Percentiles rank a stretch among this genome's conserved stretches.
Conservation (phyloP, 2,113 vertebrate genomes). For the Boulengeromyrus knoepffleri region DNA sequence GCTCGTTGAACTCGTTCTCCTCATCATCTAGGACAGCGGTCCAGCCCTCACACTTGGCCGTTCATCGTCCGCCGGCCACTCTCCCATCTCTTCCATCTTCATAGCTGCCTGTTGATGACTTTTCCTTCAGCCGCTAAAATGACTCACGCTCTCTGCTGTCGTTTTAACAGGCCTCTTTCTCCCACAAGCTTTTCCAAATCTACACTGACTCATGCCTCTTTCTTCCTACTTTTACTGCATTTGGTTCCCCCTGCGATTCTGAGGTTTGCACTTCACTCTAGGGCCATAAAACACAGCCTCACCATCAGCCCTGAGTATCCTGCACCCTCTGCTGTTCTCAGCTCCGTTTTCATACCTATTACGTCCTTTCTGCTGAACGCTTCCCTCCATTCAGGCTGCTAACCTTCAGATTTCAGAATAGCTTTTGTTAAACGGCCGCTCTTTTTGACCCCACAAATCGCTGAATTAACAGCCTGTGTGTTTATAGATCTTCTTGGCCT, state of each 20-base stretch:
- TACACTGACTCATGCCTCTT: conserved; percentile 9
- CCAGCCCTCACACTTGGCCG: background rate
- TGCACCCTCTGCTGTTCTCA: background rate
- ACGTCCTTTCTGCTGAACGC: background rate
- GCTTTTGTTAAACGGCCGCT: background rate
- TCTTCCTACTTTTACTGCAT: background rate
- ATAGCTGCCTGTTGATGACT: background rate
- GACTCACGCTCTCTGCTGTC: conserved; percentile 13
- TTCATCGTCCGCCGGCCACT: background rate
- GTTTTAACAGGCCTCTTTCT: background rate
- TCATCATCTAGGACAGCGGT: background rate
- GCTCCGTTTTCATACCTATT: background rate
- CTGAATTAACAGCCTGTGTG: conserved; percentile 1
- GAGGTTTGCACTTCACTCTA: background rate
- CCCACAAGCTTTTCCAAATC: conserved; percentile 13
- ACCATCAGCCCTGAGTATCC: background rate
- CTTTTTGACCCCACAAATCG: background rate
- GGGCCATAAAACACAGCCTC: background rate
- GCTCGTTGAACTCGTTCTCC: background rate
- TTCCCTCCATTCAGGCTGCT: background rate
- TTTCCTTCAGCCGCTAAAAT: conserved; percentile 3
- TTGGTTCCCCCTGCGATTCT: background rate
- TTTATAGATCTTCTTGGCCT: background rate
- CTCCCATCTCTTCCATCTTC: background rate
- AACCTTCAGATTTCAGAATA: background rate